phyloP scores from a whole-genome alignment of 1,140 invertebrate species.

The Adelges cooleyi region DNA sequence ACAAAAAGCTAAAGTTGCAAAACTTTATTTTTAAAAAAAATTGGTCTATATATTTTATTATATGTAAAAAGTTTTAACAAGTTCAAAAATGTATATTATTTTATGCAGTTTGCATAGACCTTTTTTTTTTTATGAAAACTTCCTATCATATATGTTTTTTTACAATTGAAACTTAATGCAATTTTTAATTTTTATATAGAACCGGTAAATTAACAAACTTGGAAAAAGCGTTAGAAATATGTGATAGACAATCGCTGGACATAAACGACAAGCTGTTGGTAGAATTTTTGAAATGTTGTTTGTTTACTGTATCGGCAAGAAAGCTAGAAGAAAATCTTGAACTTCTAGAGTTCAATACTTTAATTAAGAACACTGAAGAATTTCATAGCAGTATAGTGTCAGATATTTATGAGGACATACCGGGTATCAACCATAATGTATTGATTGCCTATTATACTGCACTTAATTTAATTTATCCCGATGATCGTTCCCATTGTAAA shows the following conservation, averaged over 20 bases:
- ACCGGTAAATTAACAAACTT: slow-evolving; percentile 1
- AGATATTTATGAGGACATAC: not conserved
- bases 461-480: slow-evolving; percentile 3
- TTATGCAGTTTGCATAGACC: not conserved
- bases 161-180: not conserved
- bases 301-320: not conserved
- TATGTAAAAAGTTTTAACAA: no score
- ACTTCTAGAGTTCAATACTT: not conserved
- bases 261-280: not conserved
- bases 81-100: no score
- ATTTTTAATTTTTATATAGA: not conserved
- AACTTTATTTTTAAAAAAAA: no score
- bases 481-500: not conserved
- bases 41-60: no score
- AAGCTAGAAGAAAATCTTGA: not conserved
- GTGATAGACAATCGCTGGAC: slow-evolving; percentile 1
- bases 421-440: slow-evolving; percentile 13
- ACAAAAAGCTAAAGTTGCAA: no score
- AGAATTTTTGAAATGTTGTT: slow-evolving; percentile 4
- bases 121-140: not conserved
- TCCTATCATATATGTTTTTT: not conserved
- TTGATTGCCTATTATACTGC: slow-evolving; percentile 11
- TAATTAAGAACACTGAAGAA: not conserved
- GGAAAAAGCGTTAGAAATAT: slow-evolving; percentile 17
- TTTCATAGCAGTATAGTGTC: not conserved